phyloP scores from a whole-genome alignment of 2,888 invertebrate species.

The Amphipoea oculea region DNA sequence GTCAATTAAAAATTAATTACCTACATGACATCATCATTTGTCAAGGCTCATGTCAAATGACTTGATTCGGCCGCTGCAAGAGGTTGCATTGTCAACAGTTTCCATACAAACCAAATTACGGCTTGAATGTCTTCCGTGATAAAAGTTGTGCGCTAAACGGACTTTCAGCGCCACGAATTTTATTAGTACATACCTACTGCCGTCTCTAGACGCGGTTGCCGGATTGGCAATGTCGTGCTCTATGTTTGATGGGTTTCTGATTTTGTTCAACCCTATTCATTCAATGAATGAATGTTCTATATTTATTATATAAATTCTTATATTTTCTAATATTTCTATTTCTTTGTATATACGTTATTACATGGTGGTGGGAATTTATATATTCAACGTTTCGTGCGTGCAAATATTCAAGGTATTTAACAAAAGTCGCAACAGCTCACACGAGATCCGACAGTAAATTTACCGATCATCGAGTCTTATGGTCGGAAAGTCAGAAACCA shows the following conservation, averaged over 20 bases:
- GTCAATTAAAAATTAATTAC: neutral
- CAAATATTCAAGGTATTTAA: neutral
- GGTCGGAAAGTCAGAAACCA: neutral
- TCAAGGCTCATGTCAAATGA: neutral
- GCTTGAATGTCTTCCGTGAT: neutral
- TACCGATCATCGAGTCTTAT: neutral
- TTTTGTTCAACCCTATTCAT: neutral
- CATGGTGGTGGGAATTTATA: neutral
- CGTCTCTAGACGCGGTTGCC: neutral
- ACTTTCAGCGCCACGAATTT: neutral
- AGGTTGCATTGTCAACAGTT: neutral
- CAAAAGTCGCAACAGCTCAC: neutral
- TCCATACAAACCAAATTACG: neutral
- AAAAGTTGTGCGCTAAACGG: neutral
- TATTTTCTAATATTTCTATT: too few relatives aligned
- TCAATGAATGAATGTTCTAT: neutral
- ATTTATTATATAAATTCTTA: too few relatives aligned
- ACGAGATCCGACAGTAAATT: neutral
- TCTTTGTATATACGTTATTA: neutral
- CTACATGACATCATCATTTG: neutral
- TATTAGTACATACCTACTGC: neutral
- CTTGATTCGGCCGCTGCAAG: neutral
- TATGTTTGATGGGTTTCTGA: neutral
- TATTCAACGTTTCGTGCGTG: neutral
- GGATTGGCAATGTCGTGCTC: neutral